Conservation (phyloP, 1,140 invertebrate species). For the Lamellibrachia luymesi region DNA sequence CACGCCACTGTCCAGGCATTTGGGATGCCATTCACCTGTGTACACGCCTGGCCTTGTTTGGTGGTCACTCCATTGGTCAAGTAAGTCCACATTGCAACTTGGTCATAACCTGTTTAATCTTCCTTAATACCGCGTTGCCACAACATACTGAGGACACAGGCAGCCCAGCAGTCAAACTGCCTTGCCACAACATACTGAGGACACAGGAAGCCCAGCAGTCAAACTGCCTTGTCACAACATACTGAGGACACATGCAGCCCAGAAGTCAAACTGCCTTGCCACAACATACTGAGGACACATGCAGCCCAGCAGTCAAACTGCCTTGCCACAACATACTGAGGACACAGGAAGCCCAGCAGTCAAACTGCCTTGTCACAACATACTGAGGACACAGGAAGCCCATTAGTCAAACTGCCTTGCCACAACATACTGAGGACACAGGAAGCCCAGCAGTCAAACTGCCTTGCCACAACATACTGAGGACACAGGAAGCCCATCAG, state of each 20-base stretch:
- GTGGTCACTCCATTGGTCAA: not conserved
- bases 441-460: no score
- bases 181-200: no score
- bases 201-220: not conserved
- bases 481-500: not conserved
- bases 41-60: not conserved
- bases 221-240: not conserved
- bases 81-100: not conserved
- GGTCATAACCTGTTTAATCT: not conserved
- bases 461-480: no score
- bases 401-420: not conserved
- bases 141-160: not conserved
- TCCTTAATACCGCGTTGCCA: not conserved
- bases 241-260: no score
- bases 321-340: not conserved
- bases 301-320: not conserved
- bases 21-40: not conserved
- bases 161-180: not conserved
- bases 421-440: not conserved
- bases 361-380: no score
- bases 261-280: no score
- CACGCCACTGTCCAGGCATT: not conserved
- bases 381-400: not conserved
- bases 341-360: no score
- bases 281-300: not conserved